Conservation (phyloP, 2,113 vertebrate genomes). For the Leucopsar rothschildi region DNA sequence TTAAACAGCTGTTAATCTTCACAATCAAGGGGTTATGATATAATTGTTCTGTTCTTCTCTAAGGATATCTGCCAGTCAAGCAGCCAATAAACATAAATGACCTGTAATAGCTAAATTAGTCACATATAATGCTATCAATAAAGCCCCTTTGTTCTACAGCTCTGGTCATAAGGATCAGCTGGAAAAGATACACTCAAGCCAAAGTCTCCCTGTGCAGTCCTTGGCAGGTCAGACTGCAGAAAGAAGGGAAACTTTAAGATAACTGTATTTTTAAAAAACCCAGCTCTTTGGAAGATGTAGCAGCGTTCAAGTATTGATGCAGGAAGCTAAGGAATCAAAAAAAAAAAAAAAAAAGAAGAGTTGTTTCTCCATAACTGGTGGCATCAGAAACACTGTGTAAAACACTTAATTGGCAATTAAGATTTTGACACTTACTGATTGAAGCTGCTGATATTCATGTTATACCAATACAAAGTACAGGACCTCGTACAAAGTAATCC, state of each 20-base stretch:
- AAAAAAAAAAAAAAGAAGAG: background rate
- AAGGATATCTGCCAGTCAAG: background rate
- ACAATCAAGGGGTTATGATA: background rate
- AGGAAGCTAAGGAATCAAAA: background rate
- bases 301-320: background rate
- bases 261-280: background rate
- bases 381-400: background rate
- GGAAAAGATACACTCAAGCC: background rate
- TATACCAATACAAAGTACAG: background rate
- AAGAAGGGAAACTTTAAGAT: background rate
- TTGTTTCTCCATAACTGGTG: background rate
- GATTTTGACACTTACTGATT: conserved; percentile 13
- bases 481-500: background rate
- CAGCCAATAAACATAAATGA: background rate
- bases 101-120: background rate
- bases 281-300: background rate
- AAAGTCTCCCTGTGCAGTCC: background rate
- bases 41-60: background rate
- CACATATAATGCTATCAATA: background rate
- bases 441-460: background rate
- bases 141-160: background rate
- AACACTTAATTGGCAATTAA: conserved; percentile 9
- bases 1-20: background rate
- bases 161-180: background rate
- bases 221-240: background rate